A percentile compares a stretch with the other conserved stretches of the same genome.
Conservation (phyloP, 2,113 vertebrate species). For the Platycercus adscitus region DNA sequence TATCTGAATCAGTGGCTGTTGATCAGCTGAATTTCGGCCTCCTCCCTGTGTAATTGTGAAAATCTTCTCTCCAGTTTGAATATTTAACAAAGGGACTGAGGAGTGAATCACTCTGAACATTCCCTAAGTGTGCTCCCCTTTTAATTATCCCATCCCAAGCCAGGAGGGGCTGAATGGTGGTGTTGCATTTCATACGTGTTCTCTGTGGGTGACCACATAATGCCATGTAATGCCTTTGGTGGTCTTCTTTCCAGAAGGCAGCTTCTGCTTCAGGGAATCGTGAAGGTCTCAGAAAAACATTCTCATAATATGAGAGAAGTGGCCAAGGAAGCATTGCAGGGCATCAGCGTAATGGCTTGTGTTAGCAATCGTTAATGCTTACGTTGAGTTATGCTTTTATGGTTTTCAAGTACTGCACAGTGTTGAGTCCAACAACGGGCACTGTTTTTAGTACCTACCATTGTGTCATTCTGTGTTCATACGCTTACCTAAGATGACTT, state of each 20-base stretch:
- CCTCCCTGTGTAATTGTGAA: not conserved
- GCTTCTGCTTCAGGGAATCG: not conserved
- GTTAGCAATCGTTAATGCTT: not conserved
- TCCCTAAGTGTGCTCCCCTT: not conserved
- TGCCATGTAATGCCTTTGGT: not conserved
- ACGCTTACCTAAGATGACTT: not conserved
- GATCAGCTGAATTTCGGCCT: not conserved
- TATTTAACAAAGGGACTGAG: not conserved
- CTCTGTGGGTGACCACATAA: not conserved
- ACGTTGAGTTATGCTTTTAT: not conserved
- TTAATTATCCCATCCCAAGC: not conserved
- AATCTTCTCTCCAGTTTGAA: not conserved
- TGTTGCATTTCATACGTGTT: not conserved
- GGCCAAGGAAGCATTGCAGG: not conserved
- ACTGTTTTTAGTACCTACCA: not conserved
- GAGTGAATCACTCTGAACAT: not conserved
- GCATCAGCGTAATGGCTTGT: not conserved
- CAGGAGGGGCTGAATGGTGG: not conserved
- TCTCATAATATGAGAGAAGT: not conserved
- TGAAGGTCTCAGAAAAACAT: constrained; percentile 11
- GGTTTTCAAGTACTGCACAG: not conserved
- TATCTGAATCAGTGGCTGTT: not conserved
- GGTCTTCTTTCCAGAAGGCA: not conserved
- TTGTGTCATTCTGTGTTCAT: not conserved
- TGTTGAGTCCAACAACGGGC: not conserved